Evolutionary conservation across 2,888 invertebrate species (phyloP), one percentile per base, ranked within the genome.

Genomic region (Portevinia maculata): DNA sequence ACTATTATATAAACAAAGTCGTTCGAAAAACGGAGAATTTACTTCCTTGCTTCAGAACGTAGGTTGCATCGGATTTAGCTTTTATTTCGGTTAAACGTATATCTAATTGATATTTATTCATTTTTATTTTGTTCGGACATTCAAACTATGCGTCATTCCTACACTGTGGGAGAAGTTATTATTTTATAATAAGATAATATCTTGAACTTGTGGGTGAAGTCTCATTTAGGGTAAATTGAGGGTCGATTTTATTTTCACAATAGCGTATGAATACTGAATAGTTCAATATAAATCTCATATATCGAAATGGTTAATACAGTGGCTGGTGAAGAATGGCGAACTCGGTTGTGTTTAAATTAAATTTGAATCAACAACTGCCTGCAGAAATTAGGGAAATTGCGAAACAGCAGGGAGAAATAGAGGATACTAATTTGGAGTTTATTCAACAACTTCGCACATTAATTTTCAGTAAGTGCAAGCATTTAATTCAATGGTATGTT

Each of bases 381-480:
- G 92, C 93, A 59, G 93, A 95, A 83, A 89, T 95, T 17, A 88
- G 92, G 86, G 93, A 94, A 86, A 94, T 94, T 88, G 95, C 96
- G 0, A 62, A 83, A 15, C 91, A 92, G 62, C 92, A 93, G 84
- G 94, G 94, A 0, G 96, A 96, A 90, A 93, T 94, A 86, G 94
- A 95, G 1, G 94, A 94, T 87, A 94, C 93, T 13, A 93, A 93
- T 85, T 92, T 93, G 41, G 93, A 93, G 87, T 92, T 93, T n/a
- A 91, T 96, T 67, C 93, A 93, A 84, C 94, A 96, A 86, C 92
- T 96, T 39, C 92, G 94, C 39, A 94, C 94, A 87, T 92, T 95
- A 92, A 95, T 96, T 86, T 94, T 93, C 87, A 95, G 95, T 95
- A 90, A 88, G 71, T 21, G 13, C 1, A 37, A 15, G 1, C 37